Percentiles rank a stretch among this genome's conserved stretches.
phyloP scores from a whole-genome alignment of 1,140 invertebrate species.

The Cherax quadricarinatus region DNA sequence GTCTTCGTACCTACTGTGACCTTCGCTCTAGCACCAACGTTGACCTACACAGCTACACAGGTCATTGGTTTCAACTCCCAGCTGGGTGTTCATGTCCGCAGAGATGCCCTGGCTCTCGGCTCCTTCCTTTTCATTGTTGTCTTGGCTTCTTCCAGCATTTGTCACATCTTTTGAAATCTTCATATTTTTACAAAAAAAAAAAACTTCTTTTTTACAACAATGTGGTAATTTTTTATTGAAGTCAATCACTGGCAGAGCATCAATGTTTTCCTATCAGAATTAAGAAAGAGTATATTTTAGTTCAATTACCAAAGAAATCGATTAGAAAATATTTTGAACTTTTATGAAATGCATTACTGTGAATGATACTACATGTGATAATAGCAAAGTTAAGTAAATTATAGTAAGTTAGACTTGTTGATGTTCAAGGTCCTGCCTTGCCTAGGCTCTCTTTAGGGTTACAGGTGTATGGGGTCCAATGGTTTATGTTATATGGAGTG shows the following conservation, averaged over 20 bases:
- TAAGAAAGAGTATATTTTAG: conserved; percentile 5
- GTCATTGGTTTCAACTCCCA: background rate
- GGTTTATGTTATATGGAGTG: background rate
- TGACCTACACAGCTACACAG: background rate
- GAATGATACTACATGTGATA: background rate
- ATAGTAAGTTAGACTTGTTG: background rate
- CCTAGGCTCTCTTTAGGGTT: background rate
- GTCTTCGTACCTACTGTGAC: background rate
- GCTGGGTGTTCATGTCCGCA: background rate
- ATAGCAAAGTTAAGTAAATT: background rate
- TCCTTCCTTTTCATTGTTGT: background rate
- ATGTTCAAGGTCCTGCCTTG: background rate
- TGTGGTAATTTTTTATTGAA: background rate
- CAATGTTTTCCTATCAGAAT: background rate
- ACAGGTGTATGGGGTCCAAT: background rate
- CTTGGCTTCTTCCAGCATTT: background rate
- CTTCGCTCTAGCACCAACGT: background rate
- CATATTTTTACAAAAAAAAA: conserved; percentile 5
- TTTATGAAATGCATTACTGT: background rate
- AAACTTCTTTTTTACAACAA: background rate
- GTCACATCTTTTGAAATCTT: background rate
- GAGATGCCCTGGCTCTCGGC: background rate
- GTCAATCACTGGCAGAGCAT: background rate
- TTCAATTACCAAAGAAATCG: background rate
- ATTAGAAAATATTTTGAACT: background rate